Evolutionary conservation across 2,888 invertebrate genomes (phyloP).

Genomic region (Prenolepis imparis): DNA sequence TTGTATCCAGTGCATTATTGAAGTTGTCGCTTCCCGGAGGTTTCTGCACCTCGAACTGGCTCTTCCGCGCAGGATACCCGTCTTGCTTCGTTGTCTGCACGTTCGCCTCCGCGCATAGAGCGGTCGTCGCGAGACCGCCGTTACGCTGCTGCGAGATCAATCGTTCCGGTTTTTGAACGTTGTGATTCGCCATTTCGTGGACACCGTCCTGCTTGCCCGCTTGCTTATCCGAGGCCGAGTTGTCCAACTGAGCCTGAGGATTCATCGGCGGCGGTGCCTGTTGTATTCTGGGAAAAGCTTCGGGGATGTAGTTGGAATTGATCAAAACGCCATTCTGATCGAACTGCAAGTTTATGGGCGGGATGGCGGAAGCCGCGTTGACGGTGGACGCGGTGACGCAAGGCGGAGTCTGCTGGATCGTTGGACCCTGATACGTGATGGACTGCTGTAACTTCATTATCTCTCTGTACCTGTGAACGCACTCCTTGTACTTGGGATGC

Average conservation of each 20-base stretch:
- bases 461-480: slow-evolving; percentile 80
- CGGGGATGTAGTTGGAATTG: slow-evolving; percentile 80
- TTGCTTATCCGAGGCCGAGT: slow-evolving; percentile 51
- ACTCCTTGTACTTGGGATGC: slow-evolving; percentile 84
- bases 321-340: slow-evolving; percentile 84
- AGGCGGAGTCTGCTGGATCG: slow-evolving; percentile 74
- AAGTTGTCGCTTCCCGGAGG: slow-evolving; percentile 50
- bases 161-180: slow-evolving; percentile 66
- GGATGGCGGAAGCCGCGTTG: slow-evolving; percentile 65
- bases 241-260: slow-evolving; percentile 48
- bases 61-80: slow-evolving; percentile 63
- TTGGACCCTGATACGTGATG: slow-evolving; percentile 79
- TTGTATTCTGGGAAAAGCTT: slow-evolving; percentile 71
- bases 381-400: slow-evolving; percentile 55
- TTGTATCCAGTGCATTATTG: slow-evolving; percentile 48
- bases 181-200: slow-evolving; percentile 60
- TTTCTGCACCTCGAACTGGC: slow-evolving; percentile 61
- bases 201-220: slow-evolving; percentile 52
- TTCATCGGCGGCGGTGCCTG: slow-evolving; percentile 34
- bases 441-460: slow-evolving; percentile 81
- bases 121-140: slow-evolving; percentile 46
- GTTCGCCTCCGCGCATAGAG: slow-evolving; percentile 36
- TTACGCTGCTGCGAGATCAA: slow-evolving; percentile 60
- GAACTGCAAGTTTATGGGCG: slow-evolving; percentile 84
- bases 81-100: slow-evolving; percentile 63